Conservation (phyloP, 2,888 invertebrate species). For the Plusia festucae region DNA sequence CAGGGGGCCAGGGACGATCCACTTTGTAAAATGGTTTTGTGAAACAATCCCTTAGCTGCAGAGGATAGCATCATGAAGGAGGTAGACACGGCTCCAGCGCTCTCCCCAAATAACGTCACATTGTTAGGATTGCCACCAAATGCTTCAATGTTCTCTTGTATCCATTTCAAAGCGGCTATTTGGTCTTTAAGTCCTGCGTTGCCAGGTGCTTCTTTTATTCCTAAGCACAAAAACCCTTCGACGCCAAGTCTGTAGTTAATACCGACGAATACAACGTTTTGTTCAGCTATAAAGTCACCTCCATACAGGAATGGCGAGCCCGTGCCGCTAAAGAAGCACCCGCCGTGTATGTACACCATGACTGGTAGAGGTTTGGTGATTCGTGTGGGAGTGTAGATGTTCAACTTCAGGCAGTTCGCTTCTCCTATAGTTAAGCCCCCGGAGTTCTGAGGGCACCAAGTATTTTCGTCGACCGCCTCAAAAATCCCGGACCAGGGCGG, state of each 20-base stretch:
- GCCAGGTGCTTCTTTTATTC: constrained; percentile 90
- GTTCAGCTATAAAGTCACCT: constrained; percentile 89
- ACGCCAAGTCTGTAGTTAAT: constrained; percentile 90
- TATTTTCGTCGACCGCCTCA: constrained; percentile 80
- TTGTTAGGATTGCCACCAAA: constrained; percentile 83
- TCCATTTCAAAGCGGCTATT: constrained; percentile 81
- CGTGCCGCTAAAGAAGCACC: constrained; percentile 90
- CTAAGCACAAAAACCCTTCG: constrained; percentile 90
- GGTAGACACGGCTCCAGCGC: constrained; percentile 83
- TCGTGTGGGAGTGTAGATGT: constrained; percentile 76
- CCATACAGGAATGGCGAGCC: constrained; percentile 90
- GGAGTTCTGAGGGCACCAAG: constrained; percentile 79
- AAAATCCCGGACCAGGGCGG: constrained; percentile 80
- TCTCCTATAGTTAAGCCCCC: constrained; percentile 72
- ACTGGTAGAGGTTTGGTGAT: constrained; percentile 81
- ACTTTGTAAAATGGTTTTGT: constrained; percentile 82
- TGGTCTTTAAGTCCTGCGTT: constrained; percentile 90
- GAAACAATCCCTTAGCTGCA: constrained; percentile 79
- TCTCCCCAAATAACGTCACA: constrained; percentile 84
- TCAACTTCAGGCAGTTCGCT: constrained; percentile 80
- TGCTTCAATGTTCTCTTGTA: constrained; percentile 76
- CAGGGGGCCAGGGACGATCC: constrained; percentile 81
- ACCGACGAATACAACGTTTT: constrained; percentile 89
- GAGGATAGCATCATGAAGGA: constrained; percentile 78
- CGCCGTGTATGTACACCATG: constrained; percentile 91